Evolutionary conservation across 2,797 vertebrate species (phyloP).

Genomic region (Ataeniobius toweri): DNA sequence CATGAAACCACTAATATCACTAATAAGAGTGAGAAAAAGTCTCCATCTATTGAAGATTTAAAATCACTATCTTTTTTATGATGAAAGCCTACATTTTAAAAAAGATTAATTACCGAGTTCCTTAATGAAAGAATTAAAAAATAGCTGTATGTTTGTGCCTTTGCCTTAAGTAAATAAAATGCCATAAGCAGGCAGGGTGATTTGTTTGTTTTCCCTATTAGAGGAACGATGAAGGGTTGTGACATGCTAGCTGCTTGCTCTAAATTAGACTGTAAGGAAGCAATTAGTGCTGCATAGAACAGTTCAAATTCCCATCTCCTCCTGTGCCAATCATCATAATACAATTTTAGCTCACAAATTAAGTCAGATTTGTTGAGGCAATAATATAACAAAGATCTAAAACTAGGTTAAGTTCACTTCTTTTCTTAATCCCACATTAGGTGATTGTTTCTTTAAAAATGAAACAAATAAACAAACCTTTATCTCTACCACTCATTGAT

Average conservation of each 20-base stretch:
- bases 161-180: constrained; percentile 40
- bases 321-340: constrained; percentile 79
- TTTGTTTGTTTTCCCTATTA: constrained; percentile 61
- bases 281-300: constrained; percentile 61
- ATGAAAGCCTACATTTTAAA: constrained; percentile 24
- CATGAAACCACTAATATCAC: not conserved
- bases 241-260: constrained; percentile 51
- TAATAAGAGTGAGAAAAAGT: not conserved
- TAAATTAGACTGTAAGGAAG: constrained; percentile 62
- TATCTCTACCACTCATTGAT: constrained; percentile 22
- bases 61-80: constrained; percentile 3
- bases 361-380: constrained; percentile 68
- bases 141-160: not conserved
- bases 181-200: constrained; percentile 38
- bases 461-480: constrained; percentile 27
- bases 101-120: constrained; percentile 28
- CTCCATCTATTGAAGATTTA: not conserved
- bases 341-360: constrained; percentile 71
- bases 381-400: constrained; percentile 58
- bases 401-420: constrained; percentile 6
- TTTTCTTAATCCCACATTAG: not conserved
- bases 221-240: constrained; percentile 42
- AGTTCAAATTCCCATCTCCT: constrained; percentile 60
- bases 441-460: constrained; percentile 10
- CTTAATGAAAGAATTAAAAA: constrained; percentile 27